Percentiles rank a stretch among this genome's conserved stretches.
Conservation (phyloP, 92 coral and sea anemone species). For the Actinostola sp. region DNA sequence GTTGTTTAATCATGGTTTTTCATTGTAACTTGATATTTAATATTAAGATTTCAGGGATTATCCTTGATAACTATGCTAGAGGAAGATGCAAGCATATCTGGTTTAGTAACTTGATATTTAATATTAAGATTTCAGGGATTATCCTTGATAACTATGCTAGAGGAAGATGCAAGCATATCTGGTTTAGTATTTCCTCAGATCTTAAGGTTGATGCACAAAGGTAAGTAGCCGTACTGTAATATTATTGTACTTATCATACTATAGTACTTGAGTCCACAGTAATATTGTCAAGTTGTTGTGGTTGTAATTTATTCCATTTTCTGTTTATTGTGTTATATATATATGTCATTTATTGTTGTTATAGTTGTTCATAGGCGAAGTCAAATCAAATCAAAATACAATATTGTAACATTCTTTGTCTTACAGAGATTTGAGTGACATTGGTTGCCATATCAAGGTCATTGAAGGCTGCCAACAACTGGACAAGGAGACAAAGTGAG, state of each 20-base stretch:
- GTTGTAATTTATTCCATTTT: too few relatives aligned
- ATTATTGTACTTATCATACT: too few relatives aligned
- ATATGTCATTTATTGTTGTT: too few relatives aligned
- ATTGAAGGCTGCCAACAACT: slow-evolving; percentile 99
- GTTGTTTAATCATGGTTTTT: too few relatives aligned
- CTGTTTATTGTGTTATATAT: too few relatives aligned
- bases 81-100: slow-evolving; percentile 92
- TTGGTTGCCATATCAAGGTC: slow-evolving; percentile 87
- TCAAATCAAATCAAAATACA: too few relatives aligned
- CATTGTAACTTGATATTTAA: too few relatives aligned
- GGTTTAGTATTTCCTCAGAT: slow-evolving; percentile 98
- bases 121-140: slow-evolving; percentile 89
- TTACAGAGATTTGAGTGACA: slow-evolving; percentile 87
- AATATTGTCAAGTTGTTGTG: too few relatives aligned
- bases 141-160: slow-evolving; percentile 92
- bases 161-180: slow-evolving; percentile 88
- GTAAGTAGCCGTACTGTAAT: too few relatives aligned
- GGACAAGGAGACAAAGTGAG: slow-evolving; percentile 93
- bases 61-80: slow-evolving; percentile 91
- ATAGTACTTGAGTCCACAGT: too few relatives aligned
- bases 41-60: slow-evolving; percentile 84
- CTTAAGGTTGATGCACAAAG: slow-evolving; percentile 95
- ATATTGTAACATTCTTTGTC: too few relatives aligned
- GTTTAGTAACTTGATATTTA: slow-evolving; percentile 69
- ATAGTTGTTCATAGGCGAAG: too few relatives aligned